Evolutionary conservation across 2,113 vertebrate genomes (phyloP), one percentile per base, ranked within the genome.

Genomic region (Sterna hirundo): DNA sequence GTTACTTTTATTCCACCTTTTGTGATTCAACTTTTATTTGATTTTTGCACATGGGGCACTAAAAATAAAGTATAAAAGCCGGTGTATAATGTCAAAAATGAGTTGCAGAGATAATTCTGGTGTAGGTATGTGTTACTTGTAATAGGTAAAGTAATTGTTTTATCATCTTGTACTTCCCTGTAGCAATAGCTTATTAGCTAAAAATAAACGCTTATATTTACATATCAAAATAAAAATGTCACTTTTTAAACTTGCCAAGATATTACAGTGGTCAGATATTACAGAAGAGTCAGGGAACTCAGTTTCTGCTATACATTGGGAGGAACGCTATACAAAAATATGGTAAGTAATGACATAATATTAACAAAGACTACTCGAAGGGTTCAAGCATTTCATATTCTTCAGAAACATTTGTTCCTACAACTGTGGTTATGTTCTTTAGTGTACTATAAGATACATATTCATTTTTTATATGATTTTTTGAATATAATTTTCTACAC

Each of bases 341-440:
- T 8, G 2, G 10, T 27, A 34, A 13, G 1, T 21, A n/a, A 22
- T 83, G 15, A 26, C 1, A 1, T 44, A 46, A 47, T n/a, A 15
- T 44, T 47, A 83, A 40, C 12, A 61, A 51, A 57, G 23, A 55
- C 15, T 76, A 10, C 46, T 70, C 40, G 47, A 58, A 64, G 38
- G 26, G 5, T 65, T 70, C 25, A 52, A 54, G 21, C 18, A 36
- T 69, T 80, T 91, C 60, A 16, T 13, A 44, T 17, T 49, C 32
- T 86, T 60, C n/a, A 60, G 26, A 72, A 91, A 12, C 4, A 46
- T 69, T 89, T 80, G 15, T 72, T 5, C 75, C 49, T 83, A n/a
- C 6, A 64, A 18, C 7, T 72, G 9, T 44, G 19, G 5, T 57
- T 76, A 38, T 32, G 7, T 42, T 60, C 8, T 65, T 52, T 20